Conservation (phyloP, 1,140 invertebrate genomes). For the Apocrypta bakeri region DNA sequence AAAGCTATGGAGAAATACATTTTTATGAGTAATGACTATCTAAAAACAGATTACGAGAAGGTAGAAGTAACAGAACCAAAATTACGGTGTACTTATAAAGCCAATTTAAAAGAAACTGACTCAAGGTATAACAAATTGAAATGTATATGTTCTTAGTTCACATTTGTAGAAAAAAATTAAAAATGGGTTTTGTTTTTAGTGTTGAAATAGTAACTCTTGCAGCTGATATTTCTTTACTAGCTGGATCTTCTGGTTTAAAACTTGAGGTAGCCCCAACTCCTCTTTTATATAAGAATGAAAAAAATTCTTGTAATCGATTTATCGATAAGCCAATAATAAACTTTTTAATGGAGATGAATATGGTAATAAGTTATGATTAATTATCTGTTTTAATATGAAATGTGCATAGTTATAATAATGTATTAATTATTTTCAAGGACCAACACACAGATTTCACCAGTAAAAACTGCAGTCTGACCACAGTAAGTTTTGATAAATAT, state of each 20-base stretch:
- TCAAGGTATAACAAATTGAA: conserved; percentile 32
- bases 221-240: conserved; percentile 52
- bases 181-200: conserved; percentile 47
- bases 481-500: conserved; percentile 34
- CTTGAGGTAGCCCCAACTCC: conserved; percentile 52
- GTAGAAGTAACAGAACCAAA: conserved; percentile 51
- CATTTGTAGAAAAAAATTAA: neutral
- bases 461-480: conserved; percentile 50
- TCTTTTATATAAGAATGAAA: conserved; percentile 49
- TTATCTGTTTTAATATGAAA: neutral
- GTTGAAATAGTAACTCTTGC: conserved; percentile 53
- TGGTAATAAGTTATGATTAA: neutral
- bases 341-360: conserved; percentile 10
- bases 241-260: conserved; percentile 50
- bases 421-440: conserved; percentile 15
- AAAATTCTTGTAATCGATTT: conserved; percentile 53
- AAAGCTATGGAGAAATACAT: conserved; percentile 49
- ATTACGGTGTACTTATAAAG: conserved; percentile 53
- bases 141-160: neutral
- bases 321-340: conserved; percentile 35
- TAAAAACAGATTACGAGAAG: conserved; percentile 53
- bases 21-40: conserved; percentile 46
- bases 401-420: neutral
- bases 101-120: conserved; percentile 34
- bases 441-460: conserved; percentile 17